Percentiles rank a stretch among this genome's conserved stretches.
Evolutionary conservation across 2,888 invertebrate species (phyloP).

Genomic region (Eupithecia subumbrata): DNA sequence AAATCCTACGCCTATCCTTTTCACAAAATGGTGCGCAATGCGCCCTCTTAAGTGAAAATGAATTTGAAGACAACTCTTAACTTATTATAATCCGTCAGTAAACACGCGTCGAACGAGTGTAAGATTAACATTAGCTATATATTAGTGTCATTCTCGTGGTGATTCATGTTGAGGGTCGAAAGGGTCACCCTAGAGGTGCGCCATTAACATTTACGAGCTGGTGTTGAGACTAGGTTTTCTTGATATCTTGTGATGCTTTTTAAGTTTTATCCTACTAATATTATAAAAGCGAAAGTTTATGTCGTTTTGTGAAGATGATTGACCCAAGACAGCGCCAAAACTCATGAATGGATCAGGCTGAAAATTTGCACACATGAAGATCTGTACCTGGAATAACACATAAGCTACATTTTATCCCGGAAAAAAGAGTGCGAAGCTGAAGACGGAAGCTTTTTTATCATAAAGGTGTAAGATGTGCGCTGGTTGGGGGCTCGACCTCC

Average conservation of each 20-base stretch:
- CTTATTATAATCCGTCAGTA: constrained; percentile 45
- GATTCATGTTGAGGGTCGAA: constrained; percentile 14
- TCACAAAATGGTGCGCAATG: too few relatives aligned
- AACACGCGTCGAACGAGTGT: not conserved
- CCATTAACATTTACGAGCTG: not conserved
- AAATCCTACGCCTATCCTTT: too few relatives aligned
- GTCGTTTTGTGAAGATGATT: too few relatives aligned
- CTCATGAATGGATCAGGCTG: too few relatives aligned
- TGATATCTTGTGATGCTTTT: not conserved
- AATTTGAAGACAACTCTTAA: constrained; percentile 31
- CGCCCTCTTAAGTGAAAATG: not conserved
- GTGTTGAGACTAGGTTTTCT: not conserved
- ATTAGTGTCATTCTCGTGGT: not conserved
- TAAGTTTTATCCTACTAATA: not conserved
- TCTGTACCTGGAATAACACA: too few relatives aligned
- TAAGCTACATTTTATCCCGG: too few relatives aligned
- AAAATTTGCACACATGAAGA: too few relatives aligned
- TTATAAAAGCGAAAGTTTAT: too few relatives aligned
- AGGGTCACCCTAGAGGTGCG: constrained; percentile 10
- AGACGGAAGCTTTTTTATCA: not conserved
- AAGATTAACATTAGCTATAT: constrained; percentile 11
- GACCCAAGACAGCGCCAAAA: too few relatives aligned
- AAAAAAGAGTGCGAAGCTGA: too few relatives aligned
- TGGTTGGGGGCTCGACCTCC: not conserved
- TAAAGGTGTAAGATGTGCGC: not conserved